Base-by-base conservation (phyloP, 2,888 invertebrate genomes). In the Sarcophaga variegata region DNA sequence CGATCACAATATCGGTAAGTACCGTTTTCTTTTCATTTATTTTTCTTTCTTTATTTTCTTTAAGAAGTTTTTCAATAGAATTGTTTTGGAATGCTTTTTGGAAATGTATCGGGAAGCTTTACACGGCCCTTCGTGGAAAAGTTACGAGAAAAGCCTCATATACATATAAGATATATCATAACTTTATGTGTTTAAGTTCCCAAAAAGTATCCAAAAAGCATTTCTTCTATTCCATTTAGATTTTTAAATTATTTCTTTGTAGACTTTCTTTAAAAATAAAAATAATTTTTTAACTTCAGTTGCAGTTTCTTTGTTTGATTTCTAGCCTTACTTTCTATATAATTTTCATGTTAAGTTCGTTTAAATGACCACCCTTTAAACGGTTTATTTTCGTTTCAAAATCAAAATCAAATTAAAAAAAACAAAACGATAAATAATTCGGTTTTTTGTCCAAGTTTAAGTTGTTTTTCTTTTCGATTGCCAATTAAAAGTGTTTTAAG, bases 1-100 rank as follows among this genome's bases (percentile, higher is more conserved):
- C 90, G 94, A 93, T 93, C 93, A 92, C 93, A 93, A 90, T 93
- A 90, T 93, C 92, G 93, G 93, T 93, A 87, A 91, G 91, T 84
- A 66, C 62, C 64, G 64, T 47, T 72, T 27, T 66, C 8, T 4
- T 17, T 54, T 62, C 27, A 25, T 54, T 54, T 10, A 0, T 27
- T 37, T 10, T 37, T 6, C 3, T 10, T 80, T 47, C n/a, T 80
- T 54, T 84, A 70, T 74, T 37, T 37, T 37, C 0, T 37, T 37
- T 37, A 37, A 37, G 17, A 14, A 64, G 49, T 54, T 79, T 66
- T 59, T 12, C 64, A 25, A 17, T 27, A 22, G 54, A 74, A 3
- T 37, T 75, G 6, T 70, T n/a, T 37, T 66, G 37, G 3, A 14
- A 70, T 62, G 27, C 12, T 77, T 67, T 81, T 4, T 74, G 27